Percentiles rank a stretch among this genome's conserved stretches.
Conservation (phyloP, 2,797 vertebrate genomes). For the Xenentodon cancila region DNA sequence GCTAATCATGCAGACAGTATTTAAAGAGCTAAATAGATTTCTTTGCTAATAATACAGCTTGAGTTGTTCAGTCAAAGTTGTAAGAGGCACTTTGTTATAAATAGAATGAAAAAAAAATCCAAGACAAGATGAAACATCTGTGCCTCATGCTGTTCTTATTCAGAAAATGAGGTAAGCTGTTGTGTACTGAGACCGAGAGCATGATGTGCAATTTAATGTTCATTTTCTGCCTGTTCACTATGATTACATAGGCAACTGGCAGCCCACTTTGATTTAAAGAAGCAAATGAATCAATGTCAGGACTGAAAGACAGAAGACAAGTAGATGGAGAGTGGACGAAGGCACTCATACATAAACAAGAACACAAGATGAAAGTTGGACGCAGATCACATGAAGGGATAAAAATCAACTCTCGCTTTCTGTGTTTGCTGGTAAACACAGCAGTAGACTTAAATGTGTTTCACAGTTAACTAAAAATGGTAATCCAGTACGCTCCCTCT, state of each 20-base stretch:
- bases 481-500: not conserved
- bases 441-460: too few species aligned
- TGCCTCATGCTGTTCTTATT: slow-evolving; percentile 56
- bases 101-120: slow-evolving; percentile 18
- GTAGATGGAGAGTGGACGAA: slow-evolving; percentile 3
- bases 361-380: slow-evolving; percentile 42
- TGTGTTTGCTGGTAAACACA: too few species aligned
- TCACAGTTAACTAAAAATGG: not conserved
- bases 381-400: slow-evolving; percentile 36
- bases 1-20: slow-evolving; percentile 8
- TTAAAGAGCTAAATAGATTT: slow-evolving; percentile 34
- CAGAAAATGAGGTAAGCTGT: slow-evolving; percentile 46
- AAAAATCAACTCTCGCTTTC: slow-evolving; percentile 21
- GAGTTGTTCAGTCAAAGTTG: slow-evolving; percentile 55
- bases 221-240: slow-evolving; percentile 64
- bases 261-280: slow-evolving; percentile 64
- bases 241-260: slow-evolving; percentile 64
- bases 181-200: slow-evolving; percentile 48
- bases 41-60: slow-evolving; percentile 43
- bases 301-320: slow-evolving; percentile 48
- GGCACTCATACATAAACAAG: slow-evolving; percentile 24
- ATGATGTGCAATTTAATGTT: slow-evolving; percentile 67
- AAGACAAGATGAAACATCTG: slow-evolving; percentile 64
- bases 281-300: slow-evolving; percentile 63
- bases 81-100: slow-evolving; percentile 55